Evolutionary conservation across 2,888 invertebrate genomes (phyloP).

Genomic region (Argynnis bischoffii): DNA sequence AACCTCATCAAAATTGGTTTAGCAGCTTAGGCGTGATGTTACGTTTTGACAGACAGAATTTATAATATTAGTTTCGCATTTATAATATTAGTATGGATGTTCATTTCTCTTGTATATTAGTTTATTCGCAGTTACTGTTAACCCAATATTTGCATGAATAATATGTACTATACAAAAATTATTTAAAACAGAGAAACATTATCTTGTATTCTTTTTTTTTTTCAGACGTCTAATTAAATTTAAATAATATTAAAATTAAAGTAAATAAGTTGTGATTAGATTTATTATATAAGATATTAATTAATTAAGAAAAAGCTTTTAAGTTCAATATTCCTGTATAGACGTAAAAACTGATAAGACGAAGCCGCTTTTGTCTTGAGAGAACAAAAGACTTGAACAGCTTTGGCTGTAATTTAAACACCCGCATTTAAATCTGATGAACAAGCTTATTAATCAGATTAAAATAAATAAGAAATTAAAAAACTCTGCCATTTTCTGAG

Average conservation of each 20-base stretch:
- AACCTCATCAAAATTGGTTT: no score
- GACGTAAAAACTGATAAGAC: constrained; percentile 19
- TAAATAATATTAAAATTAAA: neutral
- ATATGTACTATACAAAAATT: no score
- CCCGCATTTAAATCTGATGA: constrained; percentile 18
- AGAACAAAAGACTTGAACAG: constrained; percentile 18
- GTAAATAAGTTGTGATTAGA: constrained; percentile 6
- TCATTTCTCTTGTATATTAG: no score
- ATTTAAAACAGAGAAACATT: no score
- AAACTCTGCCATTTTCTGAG: neutral
- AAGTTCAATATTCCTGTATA: constrained; percentile 18
- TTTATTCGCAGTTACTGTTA: no score
- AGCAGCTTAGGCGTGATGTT: no score
- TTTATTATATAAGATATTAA: constrained; percentile 9
- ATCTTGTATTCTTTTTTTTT: no score
- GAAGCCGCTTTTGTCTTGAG: constrained; percentile 9
- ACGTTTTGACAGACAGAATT: no score
- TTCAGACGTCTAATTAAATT: neutral
- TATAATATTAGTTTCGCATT: no score
- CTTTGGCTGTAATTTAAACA: constrained; percentile 14
- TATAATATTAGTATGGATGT: no score
- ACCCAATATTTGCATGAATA: no score
- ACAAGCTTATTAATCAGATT: constrained; percentile 9
- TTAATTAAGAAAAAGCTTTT: constrained; percentile 17
- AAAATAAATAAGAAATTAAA: neutral